Conservation (phyloP, 1,140 invertebrate species). For the Drosophila pruinosa region DNA sequence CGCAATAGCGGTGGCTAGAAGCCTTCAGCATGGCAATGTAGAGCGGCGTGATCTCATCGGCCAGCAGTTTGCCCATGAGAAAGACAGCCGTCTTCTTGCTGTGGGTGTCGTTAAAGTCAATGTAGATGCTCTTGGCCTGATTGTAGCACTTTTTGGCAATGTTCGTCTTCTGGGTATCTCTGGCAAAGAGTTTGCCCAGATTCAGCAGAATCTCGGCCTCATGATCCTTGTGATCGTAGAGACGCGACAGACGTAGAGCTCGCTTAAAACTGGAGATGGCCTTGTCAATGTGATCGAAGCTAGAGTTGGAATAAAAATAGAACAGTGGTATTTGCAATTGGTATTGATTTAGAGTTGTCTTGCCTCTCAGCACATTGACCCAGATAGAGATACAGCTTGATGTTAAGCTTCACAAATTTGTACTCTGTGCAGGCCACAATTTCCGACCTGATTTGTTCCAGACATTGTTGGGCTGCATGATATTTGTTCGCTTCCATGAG, state of each 20-base stretch:
- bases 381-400: conserved; percentile 59
- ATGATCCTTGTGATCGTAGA: conserved; percentile 33
- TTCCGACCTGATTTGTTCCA: conserved; percentile 58
- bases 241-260: conserved; percentile 48
- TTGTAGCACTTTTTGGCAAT: conserved; percentile 68
- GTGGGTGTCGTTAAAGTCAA: conserved; percentile 65
- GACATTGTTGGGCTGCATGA: conserved; percentile 49
- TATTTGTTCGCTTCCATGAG: conserved; percentile 62
- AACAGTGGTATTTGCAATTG: too few species aligned
- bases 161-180: conserved; percentile 41
- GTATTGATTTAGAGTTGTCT: too few species aligned
- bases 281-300: conserved; percentile 46
- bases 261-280: conserved; percentile 57
- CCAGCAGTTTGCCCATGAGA: conserved; percentile 68
- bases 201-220: conserved; percentile 61
- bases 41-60: conserved; percentile 68
- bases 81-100: conserved; percentile 66
- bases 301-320: too few species aligned
- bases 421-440: conserved; percentile 54
- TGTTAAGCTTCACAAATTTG: conserved; percentile 61
- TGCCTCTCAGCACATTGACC: conserved; percentile 61
- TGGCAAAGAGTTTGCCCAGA: conserved; percentile 67
- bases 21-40: conserved; percentile 77
- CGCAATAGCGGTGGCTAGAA: conserved; percentile 50
- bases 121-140: conserved; percentile 67